Percentiles rank a stretch among this genome's conserved stretches.
These are phyloP conservation scores for Uloborus diversus DNA, from an alignment of 1,140 invertebrate genomes.

Conservation along the genomic window DNA sequence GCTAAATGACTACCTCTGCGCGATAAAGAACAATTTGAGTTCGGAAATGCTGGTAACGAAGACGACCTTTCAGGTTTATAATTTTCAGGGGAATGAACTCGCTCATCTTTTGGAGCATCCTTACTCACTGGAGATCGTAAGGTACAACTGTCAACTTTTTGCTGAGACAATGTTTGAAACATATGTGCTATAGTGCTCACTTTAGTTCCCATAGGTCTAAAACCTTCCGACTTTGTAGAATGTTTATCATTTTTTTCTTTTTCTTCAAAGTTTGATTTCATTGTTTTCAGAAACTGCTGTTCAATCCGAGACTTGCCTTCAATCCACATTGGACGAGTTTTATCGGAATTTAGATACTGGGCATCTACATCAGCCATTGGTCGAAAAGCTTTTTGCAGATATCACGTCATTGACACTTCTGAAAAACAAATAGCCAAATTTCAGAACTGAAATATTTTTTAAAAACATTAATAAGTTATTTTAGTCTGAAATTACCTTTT, in stretches of 20 bases:
- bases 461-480: no score
- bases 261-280: constrained; percentile 57
- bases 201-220: constrained; percentile 58
- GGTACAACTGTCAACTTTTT: constrained; percentile 39
- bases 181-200: constrained; percentile 61
- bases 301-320: constrained; percentile 36
- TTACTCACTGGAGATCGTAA: constrained; percentile 48
- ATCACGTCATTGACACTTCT: no score
- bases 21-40: constrained; percentile 47
- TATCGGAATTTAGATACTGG: constrained; percentile 60
- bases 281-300: constrained; percentile 32
- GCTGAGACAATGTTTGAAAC: constrained; percentile 51
- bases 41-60: constrained; percentile 42
- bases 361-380: constrained; percentile 65
- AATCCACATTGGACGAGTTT: constrained; percentile 60
- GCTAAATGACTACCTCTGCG: constrained; percentile 88
- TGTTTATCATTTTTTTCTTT: constrained; percentile 70
- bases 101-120: constrained; percentile 3
- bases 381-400: no score
- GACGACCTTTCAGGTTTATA: constrained; percentile 44
- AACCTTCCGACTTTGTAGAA: constrained; percentile 7
- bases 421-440: no score
- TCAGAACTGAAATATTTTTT: no score
- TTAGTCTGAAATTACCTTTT: no score
- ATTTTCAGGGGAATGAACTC: constrained; percentile 31